Evolutionary conservation across 2,888 invertebrate genomes (phyloP), one percentile per base, ranked within the genome.

Genomic region (Pomacea canaliculata): DNA sequence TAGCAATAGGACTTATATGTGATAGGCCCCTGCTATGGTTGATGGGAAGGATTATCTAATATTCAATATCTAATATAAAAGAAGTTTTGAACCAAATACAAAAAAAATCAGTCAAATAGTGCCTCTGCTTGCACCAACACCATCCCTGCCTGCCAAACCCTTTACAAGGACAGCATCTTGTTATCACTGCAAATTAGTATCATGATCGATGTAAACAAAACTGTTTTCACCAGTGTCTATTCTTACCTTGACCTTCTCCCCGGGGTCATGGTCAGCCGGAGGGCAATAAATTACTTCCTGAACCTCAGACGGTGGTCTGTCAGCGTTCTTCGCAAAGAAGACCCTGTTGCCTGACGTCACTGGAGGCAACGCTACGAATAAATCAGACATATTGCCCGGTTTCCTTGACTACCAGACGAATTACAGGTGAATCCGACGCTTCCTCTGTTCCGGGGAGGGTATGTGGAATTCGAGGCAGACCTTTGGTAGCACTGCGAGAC

Each of bases 321-420:
- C 94, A 0, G 95, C 94, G 91, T 96, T 96, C 90, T 96, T 95
- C 0, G 95, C 96, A 89, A 96, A 94, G 83, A 96, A 93, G 9
- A 95, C 93, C 70, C 91, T 91, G 66, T 93, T 93, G 80, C 93
- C 92, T 67, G 92, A 92, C 9, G 95, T 94, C 49, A 93, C 91
- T 0, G 94, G 94, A 63, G 94, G 94, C 82, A 95, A 90, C 51
- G 95, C 95, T 71, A 96, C 94, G 89, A 96, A 96, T 68, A 94
- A 94, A 90, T 95, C 86, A 76, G 83, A 84, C 77, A 84, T 85
- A 48, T 16, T 62, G 63, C 72, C 23, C 18, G 27, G 63, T 27
- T 63, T 63, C 63, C 63, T n/a, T 63, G 23, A 27, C 23, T 23
- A 63, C 63, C 63, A 63, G n/a, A n/a, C 27, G 23, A 18, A n/a